These are phyloP conservation scores for Nesospiza acunhae DNA, from an alignment of 2,113 vertebrate genomes.

Conservation along the genomic window DNA sequence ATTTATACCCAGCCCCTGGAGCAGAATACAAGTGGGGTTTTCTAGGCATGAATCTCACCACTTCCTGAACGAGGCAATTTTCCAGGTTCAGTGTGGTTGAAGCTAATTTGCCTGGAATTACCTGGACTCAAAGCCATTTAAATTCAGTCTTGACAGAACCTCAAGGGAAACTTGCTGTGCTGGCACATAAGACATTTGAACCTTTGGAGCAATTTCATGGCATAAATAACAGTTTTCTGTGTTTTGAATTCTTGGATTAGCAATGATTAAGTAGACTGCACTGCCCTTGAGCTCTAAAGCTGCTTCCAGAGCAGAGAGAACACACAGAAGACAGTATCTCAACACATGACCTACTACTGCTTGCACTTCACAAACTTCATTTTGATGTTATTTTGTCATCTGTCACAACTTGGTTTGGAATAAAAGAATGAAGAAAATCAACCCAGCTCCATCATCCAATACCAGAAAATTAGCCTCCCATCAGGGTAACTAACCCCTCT, in stretches of 20 bases:
- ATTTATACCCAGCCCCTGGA: slow-evolving; percentile 49
- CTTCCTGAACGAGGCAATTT: slow-evolving; percentile 31
- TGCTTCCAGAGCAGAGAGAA: background rate
- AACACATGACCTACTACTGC: background rate
- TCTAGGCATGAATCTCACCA: slow-evolving; percentile 11
- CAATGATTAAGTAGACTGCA: background rate
- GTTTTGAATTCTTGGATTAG: background rate
- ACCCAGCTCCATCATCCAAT: background rate
- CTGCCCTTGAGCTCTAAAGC: background rate
- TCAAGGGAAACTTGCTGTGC: slow-evolving; percentile 23
- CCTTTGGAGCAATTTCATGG: background rate
- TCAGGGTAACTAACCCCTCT: background rate
- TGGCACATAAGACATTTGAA: slow-evolving; percentile 4
- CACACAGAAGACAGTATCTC: background rate
- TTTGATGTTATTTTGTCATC: background rate
- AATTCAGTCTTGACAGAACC: background rate
- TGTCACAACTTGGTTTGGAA: background rate
- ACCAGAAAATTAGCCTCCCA: background rate
- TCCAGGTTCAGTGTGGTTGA: slow-evolving; percentile 9
- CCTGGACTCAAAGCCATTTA: slow-evolving; percentile 32
- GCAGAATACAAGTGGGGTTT: slow-evolving; percentile 34
- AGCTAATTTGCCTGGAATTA: slow-evolving; percentile 54
- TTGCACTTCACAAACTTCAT: background rate
- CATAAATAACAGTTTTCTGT: slow-evolving; percentile 10
- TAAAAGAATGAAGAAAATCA: background rate